phyloP scores from a whole-genome alignment of 64 coral and sea anemone genomes.

The Porites australiensis region DNA sequence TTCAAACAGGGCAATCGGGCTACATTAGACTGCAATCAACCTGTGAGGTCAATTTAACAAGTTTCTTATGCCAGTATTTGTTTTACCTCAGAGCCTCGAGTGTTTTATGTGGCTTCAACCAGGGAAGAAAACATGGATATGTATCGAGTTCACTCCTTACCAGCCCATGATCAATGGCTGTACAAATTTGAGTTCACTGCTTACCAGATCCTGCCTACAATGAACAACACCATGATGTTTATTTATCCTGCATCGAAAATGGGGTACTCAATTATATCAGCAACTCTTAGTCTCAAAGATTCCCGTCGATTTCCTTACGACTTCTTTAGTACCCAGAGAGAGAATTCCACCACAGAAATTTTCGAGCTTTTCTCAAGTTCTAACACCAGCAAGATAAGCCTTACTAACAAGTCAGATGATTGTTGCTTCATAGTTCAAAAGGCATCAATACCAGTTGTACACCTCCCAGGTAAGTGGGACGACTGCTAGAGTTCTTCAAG shows the following conservation, averaged over 20 bases:
- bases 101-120: slow-evolving; percentile 39
- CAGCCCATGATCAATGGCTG: slow-evolving; percentile 34
- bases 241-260: slow-evolving; percentile 9
- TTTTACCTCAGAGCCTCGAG: slow-evolving; percentile 10
- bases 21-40: no score
- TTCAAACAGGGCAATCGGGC: no score
- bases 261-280: slow-evolving; percentile 11
- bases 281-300: background rate
- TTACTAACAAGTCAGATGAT: slow-evolving; percentile 1
- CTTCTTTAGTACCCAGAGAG: slow-evolving; percentile 36
- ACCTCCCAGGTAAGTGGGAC: background rate
- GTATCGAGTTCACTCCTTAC: slow-evolving; percentile 16
- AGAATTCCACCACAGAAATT: background rate
- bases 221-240: slow-evolving; percentile 42
- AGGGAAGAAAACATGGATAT: slow-evolving; percentile 6
- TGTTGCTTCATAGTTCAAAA: background rate
- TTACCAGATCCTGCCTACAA: slow-evolving; percentile 3
- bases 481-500: background rate
- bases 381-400: background rate
- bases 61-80: no score
- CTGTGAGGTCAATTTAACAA: no score
- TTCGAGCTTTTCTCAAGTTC: background rate
- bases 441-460: background rate
- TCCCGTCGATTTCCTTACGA: slow-evolving; percentile 30
- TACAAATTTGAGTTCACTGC: slow-evolving; percentile 45